Percentiles rank a stretch among this genome's conserved stretches.
phyloP scores from a whole-genome alignment of 1,140 invertebrate species.

The Drosophila grimshawi region DNA sequence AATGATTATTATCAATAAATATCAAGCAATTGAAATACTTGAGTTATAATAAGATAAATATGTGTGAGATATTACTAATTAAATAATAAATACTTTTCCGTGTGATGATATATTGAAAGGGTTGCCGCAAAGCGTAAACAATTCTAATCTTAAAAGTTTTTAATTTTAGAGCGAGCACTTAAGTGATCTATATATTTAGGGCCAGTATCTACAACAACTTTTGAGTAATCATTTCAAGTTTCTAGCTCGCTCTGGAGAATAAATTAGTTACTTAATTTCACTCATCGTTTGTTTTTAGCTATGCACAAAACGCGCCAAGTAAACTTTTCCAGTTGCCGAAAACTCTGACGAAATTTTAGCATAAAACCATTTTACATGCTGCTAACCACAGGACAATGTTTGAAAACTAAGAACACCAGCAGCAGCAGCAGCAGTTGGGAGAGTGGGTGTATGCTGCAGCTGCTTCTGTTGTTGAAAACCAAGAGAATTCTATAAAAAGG shows the following conservation, averaged over 20 bases:
- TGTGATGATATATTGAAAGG: too few species aligned
- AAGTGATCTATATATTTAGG: too few species aligned
- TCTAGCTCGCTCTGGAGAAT: background rate
- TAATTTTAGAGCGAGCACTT: too few species aligned
- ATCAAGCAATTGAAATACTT: too few species aligned
- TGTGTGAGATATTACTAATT: too few species aligned
- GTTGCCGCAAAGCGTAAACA: too few species aligned
- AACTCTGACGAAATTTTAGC: constrained; percentile 55
- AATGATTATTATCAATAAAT: too few species aligned
- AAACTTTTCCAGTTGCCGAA: constrained; percentile 29
- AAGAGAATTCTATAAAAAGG: constrained; percentile 78
- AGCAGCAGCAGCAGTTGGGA: background rate
- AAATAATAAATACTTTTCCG: too few species aligned
- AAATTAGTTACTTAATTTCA: constrained; percentile 41
- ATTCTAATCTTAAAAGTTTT: too few species aligned
- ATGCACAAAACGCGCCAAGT: constrained; percentile 31
- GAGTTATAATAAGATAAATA: too few species aligned
- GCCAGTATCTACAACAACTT: too few species aligned
- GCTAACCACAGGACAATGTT: constrained; percentile 74
- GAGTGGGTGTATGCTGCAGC: background rate
- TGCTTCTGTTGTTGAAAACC: constrained; percentile 50
- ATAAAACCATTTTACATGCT: constrained; percentile 79
- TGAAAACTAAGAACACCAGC: constrained; percentile 60
- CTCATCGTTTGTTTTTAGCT: constrained; percentile 37
- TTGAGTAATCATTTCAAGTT: background rate